Evolutionary conservation across 2,888 invertebrate species (phyloP).

Genomic region (Scaptomyza cyrtandrae): DNA sequence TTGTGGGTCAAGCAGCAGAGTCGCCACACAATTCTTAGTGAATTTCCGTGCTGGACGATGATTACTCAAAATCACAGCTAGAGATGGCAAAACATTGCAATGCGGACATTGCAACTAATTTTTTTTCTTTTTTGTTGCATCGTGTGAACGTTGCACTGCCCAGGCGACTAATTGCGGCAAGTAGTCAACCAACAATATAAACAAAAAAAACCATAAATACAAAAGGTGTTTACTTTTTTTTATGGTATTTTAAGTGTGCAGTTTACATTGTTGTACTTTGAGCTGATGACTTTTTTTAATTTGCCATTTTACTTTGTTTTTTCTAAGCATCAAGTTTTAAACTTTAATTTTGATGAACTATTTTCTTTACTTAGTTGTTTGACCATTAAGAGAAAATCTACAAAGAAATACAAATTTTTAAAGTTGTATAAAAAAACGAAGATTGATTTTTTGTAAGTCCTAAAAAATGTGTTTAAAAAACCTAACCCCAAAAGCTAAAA

Average conservation of each 20-base stretch:
- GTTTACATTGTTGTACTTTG: background rate
- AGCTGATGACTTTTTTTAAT: background rate
- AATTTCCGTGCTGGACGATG: constrained; percentile 74
- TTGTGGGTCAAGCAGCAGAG: constrained; percentile 70
- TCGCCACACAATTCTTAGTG: constrained; percentile 37
- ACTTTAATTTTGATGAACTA: no score
- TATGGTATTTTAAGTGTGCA: background rate
- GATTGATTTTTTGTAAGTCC: no score
- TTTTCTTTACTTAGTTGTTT: background rate
- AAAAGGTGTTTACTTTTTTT: constrained; percentile 5
- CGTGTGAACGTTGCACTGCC: constrained; percentile 63
- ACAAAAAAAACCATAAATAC: background rate
- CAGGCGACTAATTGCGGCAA: constrained; percentile 68
- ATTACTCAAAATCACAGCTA: constrained; percentile 78
- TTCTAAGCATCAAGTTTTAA: no score
- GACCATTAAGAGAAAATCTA: background rate
- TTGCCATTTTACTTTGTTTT: no score
- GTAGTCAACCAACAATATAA: constrained; percentile 21
- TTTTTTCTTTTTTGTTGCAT: background rate
- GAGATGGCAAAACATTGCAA: constrained; percentile 24
- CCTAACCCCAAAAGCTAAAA: no score
- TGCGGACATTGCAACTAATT: constrained; percentile 29
- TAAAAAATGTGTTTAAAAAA: no score
- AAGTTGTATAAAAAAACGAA: no score
- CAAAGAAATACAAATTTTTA: background rate